Percentiles rank a stretch among this genome's conserved stretches.
Conservation (phyloP, 1,140 invertebrate species). For the Odontomachus brunneus region DNA sequence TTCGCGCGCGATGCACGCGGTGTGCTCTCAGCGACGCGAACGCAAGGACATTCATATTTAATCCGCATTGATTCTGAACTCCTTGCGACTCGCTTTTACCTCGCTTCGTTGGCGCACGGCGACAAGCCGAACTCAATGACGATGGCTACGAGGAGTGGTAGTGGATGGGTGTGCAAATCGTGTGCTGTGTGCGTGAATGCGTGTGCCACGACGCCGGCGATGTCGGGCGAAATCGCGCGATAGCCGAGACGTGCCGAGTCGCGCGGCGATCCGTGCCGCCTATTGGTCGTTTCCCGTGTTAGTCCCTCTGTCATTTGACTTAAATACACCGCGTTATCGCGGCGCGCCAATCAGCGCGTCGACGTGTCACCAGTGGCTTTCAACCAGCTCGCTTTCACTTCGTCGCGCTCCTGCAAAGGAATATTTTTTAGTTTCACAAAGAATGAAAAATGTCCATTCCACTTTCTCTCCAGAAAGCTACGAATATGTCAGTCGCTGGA, state of each 20-base stretch:
- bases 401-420: too few relatives aligned
- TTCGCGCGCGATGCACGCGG: not conserved
- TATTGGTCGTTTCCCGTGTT: slow-evolving; percentile 43
- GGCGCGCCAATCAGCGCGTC: slow-evolving; percentile 35
- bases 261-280: not conserved
- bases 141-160: too few relatives aligned
- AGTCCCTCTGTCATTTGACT: slow-evolving; percentile 18
- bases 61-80: slow-evolving; percentile 23
- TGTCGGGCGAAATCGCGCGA: not conserved
- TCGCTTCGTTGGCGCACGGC: not conserved
- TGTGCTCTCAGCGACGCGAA: not conserved
- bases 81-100: not conserved
- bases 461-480: too few relatives aligned
- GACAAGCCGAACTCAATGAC: not conserved
- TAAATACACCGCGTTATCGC: slow-evolving; percentile 13
- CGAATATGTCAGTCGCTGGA: not conserved
- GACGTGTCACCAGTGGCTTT: slow-evolving; percentile 38
- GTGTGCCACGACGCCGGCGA: not conserved
- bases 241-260: slow-evolving; percentile 1
- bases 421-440: too few relatives aligned
- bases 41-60: slow-evolving; percentile 46
- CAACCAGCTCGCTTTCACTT: not conserved
- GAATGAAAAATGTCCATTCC: not conserved
- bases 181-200: not conserved
- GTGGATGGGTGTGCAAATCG: too few relatives aligned